A percentile compares a stretch with the other conserved stretches of the same genome.
These are phyloP conservation scores for Synanthedon tipuliformis DNA, from an alignment of 2,888 invertebrate genomes.

Conservation along the genomic window DNA sequence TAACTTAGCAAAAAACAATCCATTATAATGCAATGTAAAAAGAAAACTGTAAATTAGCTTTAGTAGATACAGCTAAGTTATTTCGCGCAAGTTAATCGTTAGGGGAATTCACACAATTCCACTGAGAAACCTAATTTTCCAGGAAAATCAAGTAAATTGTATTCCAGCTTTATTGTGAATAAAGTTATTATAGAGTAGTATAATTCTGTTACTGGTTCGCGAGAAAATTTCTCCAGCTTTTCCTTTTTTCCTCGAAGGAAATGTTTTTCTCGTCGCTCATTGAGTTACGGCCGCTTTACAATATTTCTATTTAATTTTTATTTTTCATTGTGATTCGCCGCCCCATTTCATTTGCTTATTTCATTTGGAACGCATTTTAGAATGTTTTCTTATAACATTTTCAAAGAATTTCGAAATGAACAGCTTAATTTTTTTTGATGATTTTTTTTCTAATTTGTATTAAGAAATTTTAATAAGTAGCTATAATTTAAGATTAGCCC, in stretches of 20 bases:
- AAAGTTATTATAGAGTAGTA: slow-evolving; percentile 62
- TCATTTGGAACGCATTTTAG: slow-evolving; percentile 21
- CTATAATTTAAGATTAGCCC: too few species aligned
- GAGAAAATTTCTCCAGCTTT: slow-evolving; percentile 31
- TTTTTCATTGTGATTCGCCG: slow-evolving; percentile 48
- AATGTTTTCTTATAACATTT: not conserved
- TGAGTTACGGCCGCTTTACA: slow-evolving; percentile 52
- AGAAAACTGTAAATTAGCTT: too few species aligned
- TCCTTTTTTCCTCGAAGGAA: slow-evolving; percentile 25
- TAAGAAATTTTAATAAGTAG: too few species aligned
- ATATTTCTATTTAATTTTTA: slow-evolving; percentile 62
- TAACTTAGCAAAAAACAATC: too few species aligned
- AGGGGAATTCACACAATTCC: too few species aligned
- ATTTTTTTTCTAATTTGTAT: too few species aligned
- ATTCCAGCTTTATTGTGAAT: slow-evolving; percentile 44
- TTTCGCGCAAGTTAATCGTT: too few species aligned
- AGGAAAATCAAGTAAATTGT: not conserved
- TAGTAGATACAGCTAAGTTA: too few species aligned
- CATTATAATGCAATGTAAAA: too few species aligned
- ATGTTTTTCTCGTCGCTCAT: slow-evolving; percentile 42
- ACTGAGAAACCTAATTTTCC: not conserved
- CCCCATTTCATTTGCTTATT: slow-evolving; percentile 36
- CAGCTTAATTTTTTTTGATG: too few species aligned
- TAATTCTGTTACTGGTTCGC: slow-evolving; percentile 50
- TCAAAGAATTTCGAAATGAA: too few species aligned